Conservation (phyloP, 2,113 vertebrate genomes). For the Elachura formosa region DNA sequence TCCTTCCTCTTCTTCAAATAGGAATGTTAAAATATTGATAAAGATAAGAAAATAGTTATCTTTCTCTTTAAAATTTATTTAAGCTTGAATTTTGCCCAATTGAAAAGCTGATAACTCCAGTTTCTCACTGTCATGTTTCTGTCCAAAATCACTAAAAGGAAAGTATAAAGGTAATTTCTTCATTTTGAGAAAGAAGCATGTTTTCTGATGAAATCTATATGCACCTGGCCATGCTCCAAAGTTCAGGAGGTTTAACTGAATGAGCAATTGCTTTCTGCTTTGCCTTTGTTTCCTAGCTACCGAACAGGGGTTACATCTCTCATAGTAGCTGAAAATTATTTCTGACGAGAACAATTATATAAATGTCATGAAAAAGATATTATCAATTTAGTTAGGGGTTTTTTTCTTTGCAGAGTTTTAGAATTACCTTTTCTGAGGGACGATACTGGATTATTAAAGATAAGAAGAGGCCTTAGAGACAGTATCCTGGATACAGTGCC, state of each 20-base stretch:
- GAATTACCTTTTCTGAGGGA: neutral
- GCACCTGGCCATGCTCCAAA: neutral
- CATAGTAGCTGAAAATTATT: conserved; percentile 53
- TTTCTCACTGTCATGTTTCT: neutral
- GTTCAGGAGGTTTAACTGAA: conserved; percentile 48
- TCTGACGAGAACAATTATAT: conserved; percentile 66
- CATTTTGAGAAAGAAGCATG: neutral
- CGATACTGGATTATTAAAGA: conserved; percentile 27
- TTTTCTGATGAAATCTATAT: conserved; percentile 12
- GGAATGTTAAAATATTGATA: conserved; percentile 18
- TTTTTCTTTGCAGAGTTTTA: neutral
- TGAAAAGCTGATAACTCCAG: neutral
- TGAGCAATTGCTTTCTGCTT: conserved; percentile 26
- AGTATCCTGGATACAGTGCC: neutral
- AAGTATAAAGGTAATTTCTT: neutral
- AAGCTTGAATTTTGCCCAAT: neutral
- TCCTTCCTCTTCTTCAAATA: neutral
- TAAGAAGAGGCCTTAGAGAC: conserved; percentile 44
- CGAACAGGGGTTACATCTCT: conserved; percentile 4
- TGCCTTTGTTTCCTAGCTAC: conserved; percentile 67
- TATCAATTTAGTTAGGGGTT: neutral
- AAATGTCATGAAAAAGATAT: conserved; percentile 59
- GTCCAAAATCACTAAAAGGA: neutral
- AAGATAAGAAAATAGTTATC: neutral
- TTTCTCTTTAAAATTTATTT: neutral